Base-by-base conservation (phyloP, 2,113 vertebrate genomes). In the Passerina amoena region DNA sequence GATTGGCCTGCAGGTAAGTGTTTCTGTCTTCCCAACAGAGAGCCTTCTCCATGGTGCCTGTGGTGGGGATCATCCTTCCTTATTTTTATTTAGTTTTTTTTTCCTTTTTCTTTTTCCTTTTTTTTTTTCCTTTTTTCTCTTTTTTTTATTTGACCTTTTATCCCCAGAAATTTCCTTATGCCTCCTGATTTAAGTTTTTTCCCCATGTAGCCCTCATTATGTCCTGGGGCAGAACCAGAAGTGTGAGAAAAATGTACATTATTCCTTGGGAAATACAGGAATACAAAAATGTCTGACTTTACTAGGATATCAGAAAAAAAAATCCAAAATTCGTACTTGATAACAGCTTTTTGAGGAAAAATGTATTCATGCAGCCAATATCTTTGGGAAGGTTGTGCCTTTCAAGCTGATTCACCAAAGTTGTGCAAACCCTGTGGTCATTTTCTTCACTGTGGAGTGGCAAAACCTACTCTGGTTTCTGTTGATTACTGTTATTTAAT, bases 1-100 rank as follows among this genome's bases (percentile, higher is more conserved):
- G 28, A 10, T 28, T 61, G 73, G 37, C 31, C 80, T 83, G 63
- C 79, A 97, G 96, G 96, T 96, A 96, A 97, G 96, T 97, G 57
- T 24, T 47, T 48, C 56, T 56, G 6, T 7, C 35, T 57, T 70
- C 72, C 27, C 3, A 44, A 6, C 48, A 22, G 5, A 5, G 30
- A 56, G 21, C 18, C 37, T 61, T 42, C 72, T 86, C 53, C 40
- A 0, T 82, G 79, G 9, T 86, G 11, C 73, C 76, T 70, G 69
- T 86, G 72, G 27, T 35, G 64, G 60, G 65, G 72, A 89, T 68
- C 11, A 2, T 25, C 38, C 19, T 31, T 59, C 8, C 37, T 60
- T 60, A 3, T 14, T 57, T 59, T 35, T 11, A 6, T 35, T 35
- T 14, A 8, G 8, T 21, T n/a, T n/a, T 8, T 14, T 20, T 47